Conservation (phyloP, 2,888 invertebrate species). For the Caenorhabditis sp. region DNA sequence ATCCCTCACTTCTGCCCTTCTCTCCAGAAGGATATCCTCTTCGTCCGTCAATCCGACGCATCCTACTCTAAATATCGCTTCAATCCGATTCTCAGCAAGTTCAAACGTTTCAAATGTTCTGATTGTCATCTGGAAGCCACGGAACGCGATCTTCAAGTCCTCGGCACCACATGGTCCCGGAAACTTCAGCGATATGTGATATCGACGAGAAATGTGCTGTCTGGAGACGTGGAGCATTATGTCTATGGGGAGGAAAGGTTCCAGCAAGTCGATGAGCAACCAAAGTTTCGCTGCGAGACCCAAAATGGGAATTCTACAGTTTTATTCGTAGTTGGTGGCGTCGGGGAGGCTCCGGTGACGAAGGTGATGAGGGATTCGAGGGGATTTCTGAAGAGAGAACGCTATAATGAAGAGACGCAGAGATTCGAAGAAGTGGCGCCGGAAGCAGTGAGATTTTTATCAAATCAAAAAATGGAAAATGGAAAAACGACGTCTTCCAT, state of each 20-base stretch:
- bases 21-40: neutral
- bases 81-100: neutral
- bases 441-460: neutral
- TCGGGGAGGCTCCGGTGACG: neutral
- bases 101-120: neutral
- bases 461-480: neutral
- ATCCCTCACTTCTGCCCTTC: neutral
- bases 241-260: neutral
- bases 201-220: neutral
- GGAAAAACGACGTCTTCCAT: neutral
- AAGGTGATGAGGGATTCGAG: neutral
- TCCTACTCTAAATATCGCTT: neutral
- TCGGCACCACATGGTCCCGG: neutral
- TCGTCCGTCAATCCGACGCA: neutral
- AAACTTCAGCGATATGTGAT: neutral
- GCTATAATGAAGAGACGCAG: neutral
- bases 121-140: neutral
- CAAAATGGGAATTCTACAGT: neutral
- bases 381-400: neutral
- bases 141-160: neutral
- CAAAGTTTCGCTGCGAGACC: neutral
- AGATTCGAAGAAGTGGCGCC: neutral
- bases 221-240: neutral
- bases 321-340: neutral
- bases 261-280: neutral